A percentile compares a stretch with the other conserved stretches of the same genome.
These are phyloP conservation scores for Torymus auratus DNA, from an alignment of 2,888 invertebrate species.

Conservation along the genomic window DNA sequence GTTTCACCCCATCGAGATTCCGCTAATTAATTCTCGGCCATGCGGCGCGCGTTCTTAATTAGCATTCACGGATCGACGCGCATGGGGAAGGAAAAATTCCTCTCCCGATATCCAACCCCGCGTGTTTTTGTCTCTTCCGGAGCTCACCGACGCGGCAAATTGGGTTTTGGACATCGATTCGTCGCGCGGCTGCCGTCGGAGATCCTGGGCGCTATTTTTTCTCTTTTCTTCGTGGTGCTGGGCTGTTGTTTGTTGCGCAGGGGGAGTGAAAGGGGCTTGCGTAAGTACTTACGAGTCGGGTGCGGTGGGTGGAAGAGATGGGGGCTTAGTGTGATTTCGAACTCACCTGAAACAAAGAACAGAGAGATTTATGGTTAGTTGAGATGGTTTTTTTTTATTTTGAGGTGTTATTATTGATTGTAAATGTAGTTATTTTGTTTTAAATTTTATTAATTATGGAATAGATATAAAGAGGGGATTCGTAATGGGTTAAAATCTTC, in stretches of 20 bases:
- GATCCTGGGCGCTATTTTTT: not conserved
- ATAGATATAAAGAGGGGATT: no score
- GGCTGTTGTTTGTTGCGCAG: no score
- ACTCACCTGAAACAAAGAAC: slow-evolving; percentile 33
- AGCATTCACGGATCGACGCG: slow-evolving; percentile 60
- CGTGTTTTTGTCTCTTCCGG: slow-evolving; percentile 22
- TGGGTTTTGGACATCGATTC: slow-evolving; percentile 48
- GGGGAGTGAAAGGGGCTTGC: no score
- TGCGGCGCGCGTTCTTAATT: slow-evolving; percentile 56
- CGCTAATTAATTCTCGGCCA: slow-evolving; percentile 62
- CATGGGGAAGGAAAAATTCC: not conserved
- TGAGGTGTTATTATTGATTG: no score
- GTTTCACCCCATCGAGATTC: slow-evolving; percentile 48
- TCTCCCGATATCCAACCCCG: not conserved
- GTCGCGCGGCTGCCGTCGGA: not conserved
- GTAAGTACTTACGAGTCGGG: not conserved
- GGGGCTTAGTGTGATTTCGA: no score
- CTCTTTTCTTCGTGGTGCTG: no score
- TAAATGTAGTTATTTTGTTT: no score
- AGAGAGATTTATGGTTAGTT: not conserved
- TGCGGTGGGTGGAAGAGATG: not conserved
- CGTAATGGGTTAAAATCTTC: no score
- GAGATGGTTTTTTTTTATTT: no score
- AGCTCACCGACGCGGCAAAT: slow-evolving; percentile 54
- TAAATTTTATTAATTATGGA: no score